A percentile compares a stretch with the other conserved stretches of the same genome.
phyloP scores from a whole-genome alignment of 2,113 vertebrate genomes.

The Catagonus wagneri region DNA sequence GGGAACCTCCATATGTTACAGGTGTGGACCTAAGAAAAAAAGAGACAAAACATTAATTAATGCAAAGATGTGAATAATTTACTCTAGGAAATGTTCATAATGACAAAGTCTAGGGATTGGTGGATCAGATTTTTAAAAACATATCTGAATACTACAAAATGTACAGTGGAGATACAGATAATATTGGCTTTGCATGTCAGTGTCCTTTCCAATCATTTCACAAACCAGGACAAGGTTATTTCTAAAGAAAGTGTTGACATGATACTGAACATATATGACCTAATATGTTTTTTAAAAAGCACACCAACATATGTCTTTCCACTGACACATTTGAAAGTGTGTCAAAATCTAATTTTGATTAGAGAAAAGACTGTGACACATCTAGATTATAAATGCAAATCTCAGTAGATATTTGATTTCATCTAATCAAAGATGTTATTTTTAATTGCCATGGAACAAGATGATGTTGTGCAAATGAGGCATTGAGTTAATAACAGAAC shows the following conservation, averaged over 20 bases:
- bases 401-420: constrained; percentile 78
- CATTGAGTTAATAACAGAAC: constrained; percentile 75
- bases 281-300: constrained; percentile 22
- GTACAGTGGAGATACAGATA: not conserved
- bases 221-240: not conserved
- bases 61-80: not conserved
- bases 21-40: too few relatives aligned
- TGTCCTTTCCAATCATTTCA: constrained; percentile 29
- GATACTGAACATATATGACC: constrained; percentile 20
- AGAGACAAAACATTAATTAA: constrained; percentile 24
- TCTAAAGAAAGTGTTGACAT: constrained; percentile 34
- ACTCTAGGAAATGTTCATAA: not conserved
- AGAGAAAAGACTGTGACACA: constrained; percentile 61
- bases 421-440: constrained; percentile 82
- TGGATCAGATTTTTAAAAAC: not conserved
- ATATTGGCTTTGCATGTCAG: not conserved
- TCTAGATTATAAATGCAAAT: constrained; percentile 75
- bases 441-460: constrained; percentile 82
- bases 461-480: constrained; percentile 78
- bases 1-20: too few relatives aligned
- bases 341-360: constrained; percentile 74
- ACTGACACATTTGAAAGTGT: constrained; percentile 62
- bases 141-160: not conserved
- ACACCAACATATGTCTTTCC: constrained; percentile 30
- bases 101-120: constrained; percentile 1